Evolutionary conservation across 2,888 invertebrate species (phyloP).

Genomic region (Nudaria mundana): DNA sequence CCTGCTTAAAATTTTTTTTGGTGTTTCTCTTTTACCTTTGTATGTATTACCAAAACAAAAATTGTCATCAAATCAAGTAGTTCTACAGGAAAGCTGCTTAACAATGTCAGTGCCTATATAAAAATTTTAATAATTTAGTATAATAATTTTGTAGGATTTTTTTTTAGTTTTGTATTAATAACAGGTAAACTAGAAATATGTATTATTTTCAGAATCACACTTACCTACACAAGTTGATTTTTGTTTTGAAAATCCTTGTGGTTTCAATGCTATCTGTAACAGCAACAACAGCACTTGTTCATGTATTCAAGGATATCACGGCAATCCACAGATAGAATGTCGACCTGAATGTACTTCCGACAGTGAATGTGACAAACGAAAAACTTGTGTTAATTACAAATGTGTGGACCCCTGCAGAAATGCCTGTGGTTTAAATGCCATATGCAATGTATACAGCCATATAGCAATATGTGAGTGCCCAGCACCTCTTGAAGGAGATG

Average conservation of each 20-base stretch:
- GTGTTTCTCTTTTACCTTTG: too few relatives aligned
- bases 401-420: constrained; percentile 88
- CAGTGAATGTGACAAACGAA: constrained; percentile 86
- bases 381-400: constrained; percentile 87
- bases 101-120: too few relatives aligned
- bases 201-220: constrained; percentile 49
- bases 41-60: too few relatives aligned
- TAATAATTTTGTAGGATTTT: too few relatives aligned
- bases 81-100: too few relatives aligned
- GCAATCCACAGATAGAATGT: constrained; percentile 86
- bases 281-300: constrained; percentile 83
- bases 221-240: constrained; percentile 68
- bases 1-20: too few relatives aligned
- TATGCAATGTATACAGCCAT: constrained; percentile 89
- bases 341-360: constrained; percentile 89
- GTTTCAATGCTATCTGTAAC: constrained; percentile 82
- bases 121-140: too few relatives aligned
- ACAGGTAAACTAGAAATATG: not conserved
- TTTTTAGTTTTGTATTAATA: too few relatives aligned
- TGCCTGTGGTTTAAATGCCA: constrained; percentile 85
- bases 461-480: constrained; percentile 89
- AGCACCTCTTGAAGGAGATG: constrained; percentile 87
- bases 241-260: constrained; percentile 84
- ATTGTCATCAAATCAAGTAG: too few relatives aligned
- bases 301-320: constrained; percentile 82